Evolutionary conservation across 2,888 invertebrate genomes (phyloP), one percentile per base, ranked within the genome.

Genomic region (Drosophila atripex): DNA sequence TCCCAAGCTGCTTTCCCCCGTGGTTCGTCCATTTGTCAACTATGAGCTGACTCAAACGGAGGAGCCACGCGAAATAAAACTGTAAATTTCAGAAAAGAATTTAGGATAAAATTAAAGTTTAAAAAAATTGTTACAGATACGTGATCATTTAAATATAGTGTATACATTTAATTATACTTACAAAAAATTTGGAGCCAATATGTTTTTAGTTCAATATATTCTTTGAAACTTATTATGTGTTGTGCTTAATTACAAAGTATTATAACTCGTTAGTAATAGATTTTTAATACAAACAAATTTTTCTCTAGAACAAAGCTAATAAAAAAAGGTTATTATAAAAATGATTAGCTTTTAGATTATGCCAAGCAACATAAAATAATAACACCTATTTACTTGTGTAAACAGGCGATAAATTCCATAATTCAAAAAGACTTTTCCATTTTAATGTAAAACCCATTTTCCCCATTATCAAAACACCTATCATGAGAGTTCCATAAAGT

Each of bases 1-100:
- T 93, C 71, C 76, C 0, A 86, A 88, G 21, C 73, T 90, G 0
- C 53, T 90, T n/a, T 87, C 90, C 3, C 89, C 89, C 11, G 52
- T 88, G 38, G 69, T 89, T 1, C 75, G 75, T 58, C 63, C 75
- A 7, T 88, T 86, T 49, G 63, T 78, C 3, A 39, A 50, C 4
- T 86, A 88, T 35, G 64, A 80, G 28, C 46, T 77, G 51, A 41
- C 84, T 0, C 65, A 73, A 3, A 47, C 30, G 6, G 75, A 84
- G 1, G 84, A 80, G 2, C 46, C 54, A 3, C 23, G 3, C 14
- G 63, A 70, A 9, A 38, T 71, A 6, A 71, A 63, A 21, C 14
- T 21, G 11, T 30, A 63, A 14, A 71, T 47, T 16, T 30, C 38
- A 23, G 51, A 64, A 23, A 70, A 71, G 25, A 45, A 14, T 35